Conservation (phyloP, 2,888 invertebrate genomes). For the Serrognathus titanus region DNA sequence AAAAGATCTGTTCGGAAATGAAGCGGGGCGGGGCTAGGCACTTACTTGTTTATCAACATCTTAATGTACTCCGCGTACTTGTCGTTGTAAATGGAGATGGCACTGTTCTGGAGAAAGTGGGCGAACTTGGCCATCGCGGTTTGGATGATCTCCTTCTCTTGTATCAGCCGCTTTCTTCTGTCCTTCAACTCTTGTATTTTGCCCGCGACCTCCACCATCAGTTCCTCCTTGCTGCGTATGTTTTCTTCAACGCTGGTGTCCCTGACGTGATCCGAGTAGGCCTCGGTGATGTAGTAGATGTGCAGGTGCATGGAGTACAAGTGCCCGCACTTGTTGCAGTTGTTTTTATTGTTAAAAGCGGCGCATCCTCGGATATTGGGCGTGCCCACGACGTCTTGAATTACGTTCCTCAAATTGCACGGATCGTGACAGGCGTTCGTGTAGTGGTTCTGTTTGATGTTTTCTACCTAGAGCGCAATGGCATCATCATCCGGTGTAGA, state of each 20-base stretch:
- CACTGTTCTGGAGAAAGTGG: conserved; percentile 39
- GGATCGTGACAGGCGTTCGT: conserved; percentile 38
- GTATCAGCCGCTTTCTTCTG: neutral
- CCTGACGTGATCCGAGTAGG: conserved; percentile 27
- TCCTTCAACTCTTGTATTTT: neutral
- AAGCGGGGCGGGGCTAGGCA: neutral
- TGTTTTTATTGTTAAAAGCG: conserved; percentile 27
- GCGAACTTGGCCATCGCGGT: conserved; percentile 39
- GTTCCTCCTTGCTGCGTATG: neutral
- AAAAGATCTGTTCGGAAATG: no score
- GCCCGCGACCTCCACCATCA: neutral
- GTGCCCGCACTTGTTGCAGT: conserved; percentile 33
- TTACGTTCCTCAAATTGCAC: conserved; percentile 35
- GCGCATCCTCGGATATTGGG: conserved; percentile 34
- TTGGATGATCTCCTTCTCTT: conserved; percentile 33
- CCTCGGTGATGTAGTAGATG: conserved; percentile 37
- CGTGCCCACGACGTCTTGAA: conserved; percentile 36
- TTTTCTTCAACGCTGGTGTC: conserved; percentile 28
- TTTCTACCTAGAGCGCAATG: conserved; percentile 36
- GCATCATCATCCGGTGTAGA: no score
- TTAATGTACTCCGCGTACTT: conserved; percentile 38
- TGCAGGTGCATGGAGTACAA: conserved; percentile 39
- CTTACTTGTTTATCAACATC: conserved; percentile 37
- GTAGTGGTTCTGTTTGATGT: conserved; percentile 35
- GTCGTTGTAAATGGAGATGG: conserved; percentile 40